Base-by-base conservation (phyloP, 2,113 vertebrate genomes). In the Ursus arctos region DNA sequence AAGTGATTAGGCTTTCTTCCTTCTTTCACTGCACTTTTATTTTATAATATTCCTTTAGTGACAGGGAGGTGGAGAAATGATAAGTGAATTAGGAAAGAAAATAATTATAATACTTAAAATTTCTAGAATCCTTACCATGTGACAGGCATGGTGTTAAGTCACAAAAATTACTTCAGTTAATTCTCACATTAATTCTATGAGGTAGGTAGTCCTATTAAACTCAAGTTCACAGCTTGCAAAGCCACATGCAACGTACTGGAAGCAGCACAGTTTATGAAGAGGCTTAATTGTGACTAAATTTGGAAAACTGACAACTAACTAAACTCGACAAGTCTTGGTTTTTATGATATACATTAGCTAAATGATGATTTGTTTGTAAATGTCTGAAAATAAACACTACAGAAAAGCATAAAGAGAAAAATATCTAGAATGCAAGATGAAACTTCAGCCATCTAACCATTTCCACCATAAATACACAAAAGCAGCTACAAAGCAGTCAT, bases 221-320 rank as follows among this genome's bases (percentile, higher is more conserved):
- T 22, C 49, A 92, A 26, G 13, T 82, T 80, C 31, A 83, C 8
- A 95, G 4, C 6, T 51, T 55, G 79, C 12, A 96, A 92, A 96
- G n/a, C 2, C n/a, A 67, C 6, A 88, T 6, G 7, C 1, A 65
- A 72, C 55, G 77, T 81, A 77, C 22, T 71, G 16, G n/a, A 96
- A 77, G 36, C 5, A 77, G 22, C 65, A 82, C 4, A 77, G 40
- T 11, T 43, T 84, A 96, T 71, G 63, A 71, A 53, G 31, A 79
- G 33, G 65, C 69, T 92, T 65, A 92, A 95, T 92, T 97, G 11
- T 76, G 28, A 96, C 6, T 24, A 92, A 74, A 94, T 84, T 95
- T 84, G 82, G 10, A 3, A 95, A 97, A 77, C 11, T 43, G 21
- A 55, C 11, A 88, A 82, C 6, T 57, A 88, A 88, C 33, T 69